These are phyloP conservation scores for Phalacrocorax aristotelis DNA, from an alignment of 2,113 vertebrate species.

Conservation along the genomic window DNA sequence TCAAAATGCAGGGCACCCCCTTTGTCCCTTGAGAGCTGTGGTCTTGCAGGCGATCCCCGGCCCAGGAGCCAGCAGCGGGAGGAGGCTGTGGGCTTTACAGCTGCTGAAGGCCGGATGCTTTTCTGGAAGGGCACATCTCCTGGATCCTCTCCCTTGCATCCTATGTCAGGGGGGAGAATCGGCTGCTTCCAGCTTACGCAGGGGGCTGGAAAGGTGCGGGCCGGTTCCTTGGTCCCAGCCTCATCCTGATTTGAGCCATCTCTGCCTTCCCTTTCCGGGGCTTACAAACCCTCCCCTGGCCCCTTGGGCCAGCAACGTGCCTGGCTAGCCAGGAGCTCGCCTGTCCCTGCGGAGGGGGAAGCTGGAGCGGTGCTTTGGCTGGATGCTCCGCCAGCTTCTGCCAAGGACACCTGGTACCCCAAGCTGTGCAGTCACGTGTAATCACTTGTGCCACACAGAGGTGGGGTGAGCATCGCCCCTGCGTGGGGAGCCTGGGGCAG, in stretches of 20 bases:
- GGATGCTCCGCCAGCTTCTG: not conserved
- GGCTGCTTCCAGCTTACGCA: not conserved
- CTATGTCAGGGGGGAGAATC: not conserved
- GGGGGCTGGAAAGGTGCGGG: not conserved
- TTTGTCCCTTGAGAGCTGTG: not conserved
- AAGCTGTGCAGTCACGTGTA: accelerated
- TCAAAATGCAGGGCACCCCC: not conserved
- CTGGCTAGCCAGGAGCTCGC: not conserved
- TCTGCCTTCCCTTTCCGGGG: not conserved
- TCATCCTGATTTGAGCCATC: not conserved
- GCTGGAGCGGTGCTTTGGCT: not conserved
- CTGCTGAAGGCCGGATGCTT: not conserved
- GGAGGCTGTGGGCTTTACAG: not conserved
- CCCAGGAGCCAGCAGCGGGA: not conserved
- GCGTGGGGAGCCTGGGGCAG: not conserved
- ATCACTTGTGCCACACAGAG: not conserved
- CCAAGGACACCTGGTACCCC: not conserved
- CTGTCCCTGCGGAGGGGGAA: not conserved
- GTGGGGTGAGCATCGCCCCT: not conserved
- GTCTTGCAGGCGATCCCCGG: not conserved
- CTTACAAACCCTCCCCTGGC: not conserved
- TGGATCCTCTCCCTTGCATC: not conserved
- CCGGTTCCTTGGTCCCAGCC: not conserved
- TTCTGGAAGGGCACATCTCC: not conserved
- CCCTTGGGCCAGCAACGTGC: not conserved